Evolutionary conservation across 2,888 invertebrate species (phyloP), one percentile per base, ranked within the genome.

Genomic region (Amphimallon solstitiale): DNA sequence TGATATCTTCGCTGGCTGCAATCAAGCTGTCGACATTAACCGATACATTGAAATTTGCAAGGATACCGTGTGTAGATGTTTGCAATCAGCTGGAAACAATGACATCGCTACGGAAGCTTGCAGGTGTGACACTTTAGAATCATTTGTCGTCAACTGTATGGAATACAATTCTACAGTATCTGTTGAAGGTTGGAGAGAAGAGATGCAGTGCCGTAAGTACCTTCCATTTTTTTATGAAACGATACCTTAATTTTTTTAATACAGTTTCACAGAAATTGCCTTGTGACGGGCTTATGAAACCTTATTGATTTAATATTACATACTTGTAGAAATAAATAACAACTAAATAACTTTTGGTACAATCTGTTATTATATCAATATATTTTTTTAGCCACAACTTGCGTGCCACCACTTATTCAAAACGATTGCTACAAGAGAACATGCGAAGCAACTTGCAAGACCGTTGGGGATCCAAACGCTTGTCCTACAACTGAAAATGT

Each of bases 401-500:
- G 95, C 76, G 88, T 90, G 0, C 78, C 90, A 0, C 92, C 93
- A 0, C 85, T 94, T 49, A 89, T 93, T n/a, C 91, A 92, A 80
- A 87, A 89, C 73, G 94, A 94, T 79, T 94, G 94, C 79, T 94
- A 89, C 83, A 89, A 90, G 73, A 87, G 88, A 64, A 85, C 88
- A 65, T 95, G 95, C 81, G 93, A 94, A 79, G 88, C 90, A 1
- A 87, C 90, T 0, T 96, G 96, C 78, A 85, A 88, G 46, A 86
- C 88, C 59, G 76, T 87, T 29, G 78, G 86, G 52, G 84, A 87
- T 68, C 80, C 85, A 10, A 86, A 87, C 51, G 81, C 86, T 0
- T 93, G 93, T 71, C 88, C 90, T 0, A 78, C 84, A 15, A 83
- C 88, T 68, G 86, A 87, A 12, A 88, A 90, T 35, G 85, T 87